Conservation (phyloP, 2,797 vertebrate genomes). For the Phylloscopus collybita region DNA sequence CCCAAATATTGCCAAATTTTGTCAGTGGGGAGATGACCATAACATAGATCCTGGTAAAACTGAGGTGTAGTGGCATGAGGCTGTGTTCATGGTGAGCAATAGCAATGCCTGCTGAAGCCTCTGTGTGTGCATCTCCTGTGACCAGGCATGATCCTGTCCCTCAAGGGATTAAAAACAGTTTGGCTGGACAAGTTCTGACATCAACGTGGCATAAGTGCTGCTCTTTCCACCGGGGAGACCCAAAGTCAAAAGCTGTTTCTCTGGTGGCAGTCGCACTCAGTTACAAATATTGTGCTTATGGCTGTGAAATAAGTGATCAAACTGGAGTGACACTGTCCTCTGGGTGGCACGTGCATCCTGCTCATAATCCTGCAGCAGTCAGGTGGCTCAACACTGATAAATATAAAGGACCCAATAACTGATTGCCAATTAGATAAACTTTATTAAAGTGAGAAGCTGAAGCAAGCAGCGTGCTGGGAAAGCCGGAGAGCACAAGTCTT, state of each 20-base stretch:
- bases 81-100: background rate
- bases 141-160: background rate
- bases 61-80: background rate
- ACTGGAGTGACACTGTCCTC: background rate
- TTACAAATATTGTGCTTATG: background rate
- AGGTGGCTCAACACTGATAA: background rate
- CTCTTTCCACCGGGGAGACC: background rate
- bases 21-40: rapidly evolving
- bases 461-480: no score
- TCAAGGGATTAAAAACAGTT: background rate
- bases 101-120: background rate
- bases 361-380: background rate
- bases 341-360: rapidly evolving
- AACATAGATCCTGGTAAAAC: background rate
- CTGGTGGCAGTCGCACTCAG: background rate
- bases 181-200: background rate
- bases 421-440: no score
- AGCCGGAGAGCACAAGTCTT: no score
- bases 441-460: no score
- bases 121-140: background rate
- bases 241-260: background rate
- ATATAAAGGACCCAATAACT: no score
- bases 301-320: background rate
- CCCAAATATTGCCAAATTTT: background rate
- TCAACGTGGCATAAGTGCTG: rapidly evolving